Evolutionary conservation across 2,797 vertebrate genomes (phyloP).

Genomic region (Lerista edwardsae): DNA sequence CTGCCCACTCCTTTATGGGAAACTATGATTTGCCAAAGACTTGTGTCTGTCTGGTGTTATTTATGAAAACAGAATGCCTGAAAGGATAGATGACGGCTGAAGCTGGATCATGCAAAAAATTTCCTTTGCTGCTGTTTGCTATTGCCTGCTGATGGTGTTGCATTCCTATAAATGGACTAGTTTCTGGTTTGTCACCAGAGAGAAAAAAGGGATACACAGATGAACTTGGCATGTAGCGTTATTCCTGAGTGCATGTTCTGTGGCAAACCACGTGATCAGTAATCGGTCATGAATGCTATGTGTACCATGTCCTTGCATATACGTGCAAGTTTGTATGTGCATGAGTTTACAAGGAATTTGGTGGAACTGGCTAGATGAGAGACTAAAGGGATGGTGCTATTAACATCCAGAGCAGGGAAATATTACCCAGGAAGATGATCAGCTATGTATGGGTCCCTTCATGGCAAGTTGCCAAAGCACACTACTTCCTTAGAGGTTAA

Average conservation of each 20-base stretch:
- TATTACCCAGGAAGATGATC: conserved; percentile 1
- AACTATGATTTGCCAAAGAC: conserved; percentile 52
- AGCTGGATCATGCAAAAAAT: accelerated
- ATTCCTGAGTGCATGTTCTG: neutral
- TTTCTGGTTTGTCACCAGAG: conserved; percentile 2
- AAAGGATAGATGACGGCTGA: neutral
- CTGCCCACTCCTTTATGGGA: conserved; percentile 18
- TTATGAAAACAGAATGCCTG: neutral
- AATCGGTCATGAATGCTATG: accelerated
- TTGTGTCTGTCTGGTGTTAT: conserved; percentile 31
- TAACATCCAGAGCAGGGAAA: neutral
- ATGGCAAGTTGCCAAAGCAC: neutral
- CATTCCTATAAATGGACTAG: neutral
- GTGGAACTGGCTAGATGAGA: conserved; percentile 8
- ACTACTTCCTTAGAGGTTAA: neutral
- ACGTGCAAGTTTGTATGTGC: conserved; percentile 5
- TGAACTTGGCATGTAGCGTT: accelerated
- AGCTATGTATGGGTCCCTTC: neutral
- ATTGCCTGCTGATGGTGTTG: conserved; percentile 34
- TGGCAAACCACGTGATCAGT: accelerated
- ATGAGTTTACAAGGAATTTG: neutral
- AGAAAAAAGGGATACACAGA: neutral
- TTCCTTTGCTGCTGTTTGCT: neutral
- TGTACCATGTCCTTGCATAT: accelerated
- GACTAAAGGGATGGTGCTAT: neutral